Conservation (phyloP, 1,140 invertebrate genomes). For the Eumeta japonica region DNA sequence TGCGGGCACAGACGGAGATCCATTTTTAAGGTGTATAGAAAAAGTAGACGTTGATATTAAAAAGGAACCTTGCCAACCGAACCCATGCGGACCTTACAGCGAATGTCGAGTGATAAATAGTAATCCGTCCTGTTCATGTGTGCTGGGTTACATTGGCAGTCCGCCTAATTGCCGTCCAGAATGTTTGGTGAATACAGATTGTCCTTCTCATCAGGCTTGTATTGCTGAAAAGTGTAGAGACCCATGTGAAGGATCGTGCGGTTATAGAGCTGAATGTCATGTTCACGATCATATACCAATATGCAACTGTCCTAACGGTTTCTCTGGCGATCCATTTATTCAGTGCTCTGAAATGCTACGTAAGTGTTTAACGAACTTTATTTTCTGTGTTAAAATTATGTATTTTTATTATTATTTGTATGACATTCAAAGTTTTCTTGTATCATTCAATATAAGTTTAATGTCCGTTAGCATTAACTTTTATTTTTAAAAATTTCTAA, state of each 20-base stretch:
- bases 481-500: no score
- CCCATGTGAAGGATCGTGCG: slow-evolving; percentile 79
- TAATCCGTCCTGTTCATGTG: slow-evolving; percentile 71
- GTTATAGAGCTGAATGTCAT: slow-evolving; percentile 70
- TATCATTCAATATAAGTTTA: no score
- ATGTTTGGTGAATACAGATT: slow-evolving; percentile 77
- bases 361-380: slow-evolving; percentile 13
- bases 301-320: slow-evolving; percentile 69
- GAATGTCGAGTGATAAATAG: slow-evolving; percentile 61
- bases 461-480: no score
- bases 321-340: slow-evolving; percentile 76
- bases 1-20: slow-evolving; percentile 66
- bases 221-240: slow-evolving; percentile 76
- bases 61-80: slow-evolving; percentile 65
- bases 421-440: no score
- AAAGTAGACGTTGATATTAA: slow-evolving; percentile 27
- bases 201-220: slow-evolving; percentile 73
- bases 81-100: slow-evolving; percentile 76
- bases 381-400: no score
- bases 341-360: slow-evolving; percentile 60
- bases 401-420: no score
- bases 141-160: slow-evolving; percentile 70
- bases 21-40: slow-evolving; percentile 60
- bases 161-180: slow-evolving; percentile 78
- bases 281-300: slow-evolving; percentile 76